Base-by-base conservation (phyloP, 2,113 vertebrate genomes). In the Crocuta crocuta region DNA sequence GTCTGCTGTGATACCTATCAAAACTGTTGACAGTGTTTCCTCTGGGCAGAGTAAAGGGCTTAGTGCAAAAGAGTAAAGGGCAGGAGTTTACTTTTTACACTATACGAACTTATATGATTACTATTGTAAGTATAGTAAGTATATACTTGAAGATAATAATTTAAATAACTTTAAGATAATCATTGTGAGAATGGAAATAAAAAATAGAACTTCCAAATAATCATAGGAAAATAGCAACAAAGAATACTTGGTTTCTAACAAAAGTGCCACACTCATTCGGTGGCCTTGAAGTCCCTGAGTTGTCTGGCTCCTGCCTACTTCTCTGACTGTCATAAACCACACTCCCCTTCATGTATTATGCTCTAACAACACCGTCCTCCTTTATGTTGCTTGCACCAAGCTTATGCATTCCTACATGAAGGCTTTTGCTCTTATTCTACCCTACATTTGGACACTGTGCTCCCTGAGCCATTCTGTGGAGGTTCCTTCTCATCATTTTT, bases 111-210 rank as follows among this genome's bases (percentile, higher is more conserved):
- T 74, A 71, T 55, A 55, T 76, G 39, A 87, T 53, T 95, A 76
- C 53, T 26, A 48, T 65, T 53, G 24, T 89, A 85, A n/a, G 39
- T 39, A 39, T 39, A 39, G 39, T 39, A 74, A 71, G 7, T 33
- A 50, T 50, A 50, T 50, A 13, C 50, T 12, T 39, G 39, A 39
- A 39, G 39, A 39, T 39, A 39, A 39, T 39, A 39, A 39, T 50
- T 50, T 50, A 50, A 50, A 21, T 95, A 55, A 83, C 65, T 88
- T 79, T 84, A 74, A 85, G 45, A 23, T 92, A 95, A 83, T 21
- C n/a, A 78, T 89, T 96, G 66, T 63, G 89, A 86, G 45, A 84
- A 91, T 84, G 70, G 74, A 92, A 68, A 65, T 90, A 85, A 93
- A 65, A 93, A 86, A 78, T 85, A 74, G 71, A 68, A 74, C 43